Evolutionary conservation across 2,113 vertebrate species (phyloP), one percentile per base, ranked within the genome.

Genomic region (Cheirogaleus medius): DNA sequence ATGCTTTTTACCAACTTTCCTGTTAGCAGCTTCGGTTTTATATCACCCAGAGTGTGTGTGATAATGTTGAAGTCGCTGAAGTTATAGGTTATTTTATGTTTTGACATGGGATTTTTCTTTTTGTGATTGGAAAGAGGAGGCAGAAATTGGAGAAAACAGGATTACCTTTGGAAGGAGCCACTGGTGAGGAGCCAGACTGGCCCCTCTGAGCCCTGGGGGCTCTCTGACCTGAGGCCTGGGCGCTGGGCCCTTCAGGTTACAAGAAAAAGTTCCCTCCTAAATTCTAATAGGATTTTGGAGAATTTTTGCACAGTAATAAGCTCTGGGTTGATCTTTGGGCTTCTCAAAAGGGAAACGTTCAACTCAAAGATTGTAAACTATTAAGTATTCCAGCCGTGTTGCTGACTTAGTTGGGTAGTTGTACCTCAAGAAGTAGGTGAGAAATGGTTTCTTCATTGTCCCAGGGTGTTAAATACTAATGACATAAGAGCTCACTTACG

Each of bases 301-400:
- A 99, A 98, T 98, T 99, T 99, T 99, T 99, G 99, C 99, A 99
- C 99, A 99, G 97, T 98, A 98, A 98, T 98, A 99, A 99, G 98
- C 98, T 99, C 98, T 98, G 94, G 98, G 98, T 98, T 99, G 98
- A 98, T 88, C 91, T 44, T 88, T 85, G 54, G 83, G 98, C 98
- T 98, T 99, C 97, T 98, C 92, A 94, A 95, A 99, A 99, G 98
- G 98, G 98, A 98, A 98, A 98, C 97, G 96, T 96, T 94, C 95
- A 97, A 96, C 97, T 98, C 98, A 98, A 98, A 98, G 98, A 98
- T 98, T 98, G 97, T 98, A 97, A 98, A 97, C 98, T 98, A 97
- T 98, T 60, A 98, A 99, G 98, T 98, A 92, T 98, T 95, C 97
- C 98, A 98, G 97, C 88, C 14, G 0, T 90, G 97, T 96, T 98